phyloP scores from a whole-genome alignment of 2,797 vertebrate genomes.

The Orientallactaga sibirica region DNA sequence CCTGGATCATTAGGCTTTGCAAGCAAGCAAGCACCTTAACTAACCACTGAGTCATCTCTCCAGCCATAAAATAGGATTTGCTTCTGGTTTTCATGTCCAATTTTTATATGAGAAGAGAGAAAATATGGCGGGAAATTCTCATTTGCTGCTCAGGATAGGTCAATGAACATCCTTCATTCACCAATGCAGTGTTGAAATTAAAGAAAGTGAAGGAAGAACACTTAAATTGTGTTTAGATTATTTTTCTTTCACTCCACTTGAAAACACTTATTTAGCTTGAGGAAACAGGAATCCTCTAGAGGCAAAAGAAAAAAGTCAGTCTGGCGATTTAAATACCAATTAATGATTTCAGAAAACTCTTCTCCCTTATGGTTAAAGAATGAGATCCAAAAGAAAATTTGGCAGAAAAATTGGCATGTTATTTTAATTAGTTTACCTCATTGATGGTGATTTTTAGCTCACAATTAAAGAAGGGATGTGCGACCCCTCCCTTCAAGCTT shows the following conservation, averaged over 20 bases:
- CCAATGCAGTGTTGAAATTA: constrained; percentile 83
- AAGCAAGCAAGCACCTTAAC: too few species aligned
- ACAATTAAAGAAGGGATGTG: constrained; percentile 61
- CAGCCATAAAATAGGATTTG: constrained; percentile 57
- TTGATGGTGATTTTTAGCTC: constrained; percentile 15
- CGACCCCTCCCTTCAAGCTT: background rate
- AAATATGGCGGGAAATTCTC: constrained; percentile 72
- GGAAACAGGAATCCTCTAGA: constrained; percentile 79
- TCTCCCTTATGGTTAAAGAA: constrained; percentile 78
- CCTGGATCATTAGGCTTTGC: too few species aligned
- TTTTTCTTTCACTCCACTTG: constrained; percentile 80
- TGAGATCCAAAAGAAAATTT: constrained; percentile 75
- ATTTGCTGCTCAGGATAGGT: constrained; percentile 77
- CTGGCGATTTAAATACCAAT: constrained; percentile 80
- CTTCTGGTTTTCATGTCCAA: constrained; percentile 75
- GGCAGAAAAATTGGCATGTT: constrained; percentile 55
- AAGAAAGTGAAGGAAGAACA: constrained; percentile 81
- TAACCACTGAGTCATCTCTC: too few species aligned
- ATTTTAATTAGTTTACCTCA: constrained; percentile 79
- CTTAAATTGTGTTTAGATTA: constrained; percentile 83
- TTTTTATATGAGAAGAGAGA: constrained; percentile 80
- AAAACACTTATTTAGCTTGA: constrained; percentile 86
- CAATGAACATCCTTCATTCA: constrained; percentile 69
- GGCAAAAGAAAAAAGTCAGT: constrained; percentile 83
- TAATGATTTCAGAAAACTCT: constrained; percentile 81